Evolutionary conservation across 2,113 vertebrate species (phyloP).

Genomic region (Chaetodon auriga): DNA sequence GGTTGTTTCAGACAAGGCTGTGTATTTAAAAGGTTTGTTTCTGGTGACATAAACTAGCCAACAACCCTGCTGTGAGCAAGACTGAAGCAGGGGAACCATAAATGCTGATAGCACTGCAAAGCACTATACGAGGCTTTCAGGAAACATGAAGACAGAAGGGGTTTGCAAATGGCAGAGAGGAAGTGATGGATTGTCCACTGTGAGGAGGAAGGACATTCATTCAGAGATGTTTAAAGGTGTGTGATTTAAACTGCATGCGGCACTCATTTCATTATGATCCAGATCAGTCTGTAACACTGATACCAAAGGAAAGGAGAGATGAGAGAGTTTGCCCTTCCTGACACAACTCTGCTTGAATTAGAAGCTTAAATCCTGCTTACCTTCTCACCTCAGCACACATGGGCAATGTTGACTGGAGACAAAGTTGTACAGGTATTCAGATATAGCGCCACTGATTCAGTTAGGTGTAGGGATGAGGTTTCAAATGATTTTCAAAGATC

Average conservation of each 20-base stretch:
- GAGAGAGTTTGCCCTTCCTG: neutral
- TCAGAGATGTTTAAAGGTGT: neutral
- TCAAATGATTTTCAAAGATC: neutral
- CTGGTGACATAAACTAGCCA: neutral
- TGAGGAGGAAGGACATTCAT: neutral
- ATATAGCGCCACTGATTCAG: no score
- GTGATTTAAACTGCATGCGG: neutral
- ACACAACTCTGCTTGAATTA: no score
- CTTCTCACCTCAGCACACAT: neutral
- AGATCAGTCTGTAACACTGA: neutral
- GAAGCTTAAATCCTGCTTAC: neutral
- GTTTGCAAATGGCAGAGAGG: neutral
- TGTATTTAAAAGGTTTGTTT: constrained; percentile 12
- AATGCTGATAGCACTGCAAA: neutral
- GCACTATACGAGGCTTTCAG: neutral
- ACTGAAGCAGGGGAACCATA: neutral
- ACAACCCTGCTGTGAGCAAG: constrained; percentile 1
- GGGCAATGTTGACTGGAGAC: no score
- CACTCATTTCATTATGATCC: neutral
- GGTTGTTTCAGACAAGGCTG: neutral
- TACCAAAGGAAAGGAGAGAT: neutral
- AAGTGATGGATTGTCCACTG: neutral
- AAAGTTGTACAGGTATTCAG: neutral
- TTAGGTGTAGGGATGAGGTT: neutral
- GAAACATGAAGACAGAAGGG: neutral